A percentile compares a stretch with the other conserved stretches of the same genome.
Evolutionary conservation across 2,113 vertebrate genomes (phyloP).

Genomic region (Scartelaos histophorus): DNA sequence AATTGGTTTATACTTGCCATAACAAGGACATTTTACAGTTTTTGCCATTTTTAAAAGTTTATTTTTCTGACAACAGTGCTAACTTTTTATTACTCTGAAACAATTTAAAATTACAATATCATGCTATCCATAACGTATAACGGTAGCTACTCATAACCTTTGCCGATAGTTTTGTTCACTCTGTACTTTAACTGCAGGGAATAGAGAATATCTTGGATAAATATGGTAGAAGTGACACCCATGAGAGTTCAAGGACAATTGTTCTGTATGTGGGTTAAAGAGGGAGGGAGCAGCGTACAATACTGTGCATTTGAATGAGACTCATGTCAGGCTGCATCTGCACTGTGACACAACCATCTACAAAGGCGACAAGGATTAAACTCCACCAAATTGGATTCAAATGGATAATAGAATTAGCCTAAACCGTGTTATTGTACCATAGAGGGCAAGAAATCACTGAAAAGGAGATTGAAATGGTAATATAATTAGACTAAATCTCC

Average conservation of each 20-base stretch:
- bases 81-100: no score
- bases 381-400: conserved; percentile 34
- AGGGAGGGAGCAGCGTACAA: conserved; percentile 13
- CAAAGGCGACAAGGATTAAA: conserved; percentile 45
- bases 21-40: no score
- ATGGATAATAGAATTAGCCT: conserved; percentile 46
- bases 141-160: not conserved
- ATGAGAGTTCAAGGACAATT: conserved; percentile 57
- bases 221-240: conserved; percentile 49
- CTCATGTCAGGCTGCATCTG: conserved; percentile 23
- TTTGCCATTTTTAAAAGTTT: no score
- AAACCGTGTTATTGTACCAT: conserved; percentile 38
- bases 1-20: no score
- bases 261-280: conserved; percentile 52
- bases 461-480: conserved; percentile 32
- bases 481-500: conserved; percentile 49
- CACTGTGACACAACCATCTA: conserved; percentile 20
- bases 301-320: conserved; percentile 42
- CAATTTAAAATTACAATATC: no score
- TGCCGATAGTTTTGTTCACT: not conserved
- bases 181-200: not conserved
- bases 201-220: conserved; percentile 24
- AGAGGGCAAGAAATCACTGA: conserved; percentile 28
- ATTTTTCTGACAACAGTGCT: no score
- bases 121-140: not conserved